phyloP scores from a whole-genome alignment of 2,113 vertebrate genomes.

The Aplodontia rufa region DNA sequence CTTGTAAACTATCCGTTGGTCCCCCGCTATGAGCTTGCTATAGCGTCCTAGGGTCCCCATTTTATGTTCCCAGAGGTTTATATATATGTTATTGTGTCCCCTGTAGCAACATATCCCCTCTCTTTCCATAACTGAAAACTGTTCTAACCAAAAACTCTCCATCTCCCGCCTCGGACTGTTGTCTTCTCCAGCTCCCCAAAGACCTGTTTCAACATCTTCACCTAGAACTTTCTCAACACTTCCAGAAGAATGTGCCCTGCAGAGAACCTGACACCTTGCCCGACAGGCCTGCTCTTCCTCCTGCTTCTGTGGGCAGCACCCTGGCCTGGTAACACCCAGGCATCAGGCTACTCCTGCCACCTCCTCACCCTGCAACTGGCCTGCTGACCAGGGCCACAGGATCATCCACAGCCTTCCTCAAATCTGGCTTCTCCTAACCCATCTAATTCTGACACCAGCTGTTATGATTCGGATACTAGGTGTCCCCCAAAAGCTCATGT shows the following conservation, averaged over 20 bases:
- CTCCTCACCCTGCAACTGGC: neutral
- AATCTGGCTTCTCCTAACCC: neutral
- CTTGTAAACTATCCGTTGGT: neutral
- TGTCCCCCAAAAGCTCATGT: too few species aligned
- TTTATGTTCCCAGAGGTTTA: too few species aligned
- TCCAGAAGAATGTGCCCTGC: neutral
- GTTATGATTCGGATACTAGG: too few species aligned
- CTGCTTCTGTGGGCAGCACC: neutral
- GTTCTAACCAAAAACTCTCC: neutral
- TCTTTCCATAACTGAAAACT: neutral
- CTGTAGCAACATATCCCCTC: neutral
- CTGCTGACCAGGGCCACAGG: neutral
- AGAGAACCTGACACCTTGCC: neutral
- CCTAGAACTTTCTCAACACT: neutral
- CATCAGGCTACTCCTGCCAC: neutral
- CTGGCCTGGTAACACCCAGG: neutral
- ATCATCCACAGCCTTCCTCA: neutral
- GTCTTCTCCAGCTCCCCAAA: neutral
- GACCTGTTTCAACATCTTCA: neutral
- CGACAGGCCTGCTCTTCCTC: neutral
- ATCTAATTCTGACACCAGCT: neutral
- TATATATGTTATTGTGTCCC: neutral
- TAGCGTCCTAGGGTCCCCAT: too few species aligned
- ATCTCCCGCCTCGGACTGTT: too few species aligned
- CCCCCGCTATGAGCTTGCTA: fast-evolving